Percentiles rank a stretch among this genome's conserved stretches.
These are phyloP conservation scores for Cladorhizidae sp. DNA, from an alignment of 37 sponge, comb jelly and placozoan genomes.

Conservation along the genomic window DNA sequence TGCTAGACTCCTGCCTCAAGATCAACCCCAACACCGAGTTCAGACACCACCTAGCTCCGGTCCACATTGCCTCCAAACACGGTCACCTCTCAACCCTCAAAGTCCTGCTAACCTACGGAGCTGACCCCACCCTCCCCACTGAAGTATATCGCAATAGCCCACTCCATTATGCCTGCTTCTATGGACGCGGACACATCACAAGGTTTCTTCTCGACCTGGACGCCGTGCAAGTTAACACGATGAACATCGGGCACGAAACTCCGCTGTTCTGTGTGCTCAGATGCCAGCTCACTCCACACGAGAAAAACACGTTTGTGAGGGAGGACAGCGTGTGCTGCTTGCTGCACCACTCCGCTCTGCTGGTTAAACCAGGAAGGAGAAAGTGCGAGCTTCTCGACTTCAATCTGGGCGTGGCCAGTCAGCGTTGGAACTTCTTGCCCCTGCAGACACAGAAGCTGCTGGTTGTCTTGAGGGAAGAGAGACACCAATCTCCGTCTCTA, in stretches of 20 bases:
- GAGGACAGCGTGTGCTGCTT: constrained; percentile 68
- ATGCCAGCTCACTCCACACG: constrained; percentile 44
- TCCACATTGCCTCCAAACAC: constrained; percentile 51
- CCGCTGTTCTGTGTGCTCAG: constrained; percentile 74
- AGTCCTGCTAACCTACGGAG: constrained; percentile 29
- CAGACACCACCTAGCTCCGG: constrained; percentile 34
- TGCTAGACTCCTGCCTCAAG: constrained; percentile 16
- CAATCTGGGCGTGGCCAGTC: constrained; percentile 19
- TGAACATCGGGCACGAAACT: constrained; percentile 56
- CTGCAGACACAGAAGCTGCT: constrained; percentile 64
- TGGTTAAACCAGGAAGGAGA: constrained; percentile 40
- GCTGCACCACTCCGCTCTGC: constrained; percentile 26
- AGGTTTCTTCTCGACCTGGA: constrained; percentile 16
- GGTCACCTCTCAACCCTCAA: constrained; percentile 44
- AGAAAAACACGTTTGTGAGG: constrained; percentile 29
- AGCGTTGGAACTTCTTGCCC: constrained; percentile 73
- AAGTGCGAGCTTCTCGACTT: constrained; percentile 57
- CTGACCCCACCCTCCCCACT: constrained; percentile 24
- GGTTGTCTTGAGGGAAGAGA: constrained; percentile 51
- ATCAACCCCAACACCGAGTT: constrained; percentile 45
- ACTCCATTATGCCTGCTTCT: constrained; percentile 72
- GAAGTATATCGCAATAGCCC: constrained; percentile 57
- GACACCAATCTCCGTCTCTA: neutral
- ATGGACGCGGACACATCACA: constrained; percentile 47
- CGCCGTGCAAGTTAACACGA: constrained; percentile 36